phyloP scores from a whole-genome alignment of 92 coral and sea anemone species.

The Porites cylindrica region DNA sequence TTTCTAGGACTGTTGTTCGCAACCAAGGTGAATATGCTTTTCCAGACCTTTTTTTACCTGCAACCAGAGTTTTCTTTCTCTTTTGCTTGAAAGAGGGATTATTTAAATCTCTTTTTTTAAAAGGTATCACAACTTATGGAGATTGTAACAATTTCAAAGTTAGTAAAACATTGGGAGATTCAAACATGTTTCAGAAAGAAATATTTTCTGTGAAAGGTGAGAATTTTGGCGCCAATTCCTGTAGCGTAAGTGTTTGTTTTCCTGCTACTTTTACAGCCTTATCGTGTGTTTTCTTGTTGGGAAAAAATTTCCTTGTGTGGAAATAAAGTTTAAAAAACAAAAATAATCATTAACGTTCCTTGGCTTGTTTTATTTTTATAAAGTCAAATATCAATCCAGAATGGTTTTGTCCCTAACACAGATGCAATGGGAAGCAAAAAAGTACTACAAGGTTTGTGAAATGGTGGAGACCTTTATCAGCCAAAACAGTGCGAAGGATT shows the following conservation, averaged over 20 bases:
- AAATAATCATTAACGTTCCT: too few relatives aligned
- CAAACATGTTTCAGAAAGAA: background rate
- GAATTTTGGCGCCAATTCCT: too few relatives aligned
- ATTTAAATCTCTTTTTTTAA: background rate
- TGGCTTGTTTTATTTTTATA: too few relatives aligned
- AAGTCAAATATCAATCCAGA: too few relatives aligned
- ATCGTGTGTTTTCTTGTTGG: too few relatives aligned
- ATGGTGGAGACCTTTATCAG: background rate
- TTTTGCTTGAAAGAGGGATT: slow-evolving; percentile 2
- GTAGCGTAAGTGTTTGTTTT: too few relatives aligned
- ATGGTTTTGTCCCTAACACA: background rate
- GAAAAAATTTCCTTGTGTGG: too few relatives aligned
- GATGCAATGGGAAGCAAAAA: background rate
- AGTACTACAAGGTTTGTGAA: background rate
- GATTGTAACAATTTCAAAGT: background rate
- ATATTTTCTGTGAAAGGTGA: background rate
- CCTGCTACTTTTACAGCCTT: too few relatives aligned
- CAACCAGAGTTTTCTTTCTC: background rate
- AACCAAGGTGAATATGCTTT: background rate
- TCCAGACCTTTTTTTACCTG: background rate
- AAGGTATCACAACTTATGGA: background rate
- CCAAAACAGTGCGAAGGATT: background rate
- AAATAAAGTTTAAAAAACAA: too few relatives aligned
- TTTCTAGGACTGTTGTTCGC: background rate
- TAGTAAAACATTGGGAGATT: background rate